Conservation (phyloP, 2,888 invertebrate genomes). For the Oligia latruncula region DNA sequence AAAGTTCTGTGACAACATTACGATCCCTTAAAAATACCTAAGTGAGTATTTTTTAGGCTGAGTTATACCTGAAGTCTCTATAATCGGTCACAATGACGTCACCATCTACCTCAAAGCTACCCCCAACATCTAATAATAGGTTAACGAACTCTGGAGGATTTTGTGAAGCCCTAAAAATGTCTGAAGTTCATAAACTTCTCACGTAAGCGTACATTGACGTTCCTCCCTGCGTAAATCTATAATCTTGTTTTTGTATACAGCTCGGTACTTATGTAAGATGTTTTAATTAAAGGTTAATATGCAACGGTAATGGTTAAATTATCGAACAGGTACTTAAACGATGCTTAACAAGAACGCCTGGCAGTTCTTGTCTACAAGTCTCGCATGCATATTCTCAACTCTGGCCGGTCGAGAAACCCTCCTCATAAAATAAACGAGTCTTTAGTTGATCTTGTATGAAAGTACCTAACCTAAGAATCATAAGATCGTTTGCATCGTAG, state of each 20-base stretch:
- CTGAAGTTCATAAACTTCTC: constrained; percentile 53
- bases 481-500: not conserved
- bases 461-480: not conserved
- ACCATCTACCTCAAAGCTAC: constrained; percentile 23
- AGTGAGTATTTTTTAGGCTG: not conserved
- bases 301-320: not conserved
- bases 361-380: not conserved
- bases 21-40: not conserved
- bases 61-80: not conserved
- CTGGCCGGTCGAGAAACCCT: not conserved
- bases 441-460: not conserved
- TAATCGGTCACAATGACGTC: constrained; percentile 38
- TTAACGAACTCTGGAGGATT: constrained; percentile 60
- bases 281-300: not conserved
- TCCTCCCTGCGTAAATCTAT: constrained; percentile 31
- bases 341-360: not conserved
- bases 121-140: constrained; percentile 31
- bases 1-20: not conserved
- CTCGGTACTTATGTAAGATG: not conserved
- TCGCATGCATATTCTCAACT: not conserved
- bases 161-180: constrained; percentile 58
- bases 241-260: constrained; percentile 58
- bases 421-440: not conserved
- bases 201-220: constrained; percentile 28
- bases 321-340: no score